phyloP scores from a whole-genome alignment of 2,888 invertebrate species.

The Sicus ferrugineus region DNA sequence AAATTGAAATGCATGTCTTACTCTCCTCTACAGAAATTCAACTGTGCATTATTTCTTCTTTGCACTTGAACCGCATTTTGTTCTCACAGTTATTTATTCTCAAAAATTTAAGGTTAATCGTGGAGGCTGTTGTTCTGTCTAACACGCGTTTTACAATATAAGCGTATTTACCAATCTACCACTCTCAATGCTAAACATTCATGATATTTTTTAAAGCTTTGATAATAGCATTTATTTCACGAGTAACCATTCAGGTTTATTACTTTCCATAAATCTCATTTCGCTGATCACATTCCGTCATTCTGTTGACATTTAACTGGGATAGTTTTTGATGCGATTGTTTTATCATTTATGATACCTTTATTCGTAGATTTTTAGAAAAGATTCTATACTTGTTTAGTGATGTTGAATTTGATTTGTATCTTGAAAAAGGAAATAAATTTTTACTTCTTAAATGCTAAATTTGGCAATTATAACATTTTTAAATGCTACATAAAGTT shows the following conservation, averaged over 20 bases:
- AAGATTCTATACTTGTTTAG: too few species aligned
- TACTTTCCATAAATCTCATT: slow-evolving; percentile 10
- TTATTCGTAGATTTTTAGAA: not conserved
- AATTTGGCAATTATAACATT: too few species aligned
- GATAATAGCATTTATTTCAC: too few species aligned
- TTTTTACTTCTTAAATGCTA: too few species aligned
- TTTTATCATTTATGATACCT: slow-evolving; percentile 14
- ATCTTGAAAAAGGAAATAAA: too few species aligned
- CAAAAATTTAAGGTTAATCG: slow-evolving; percentile 25
- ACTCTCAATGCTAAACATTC: too few species aligned
- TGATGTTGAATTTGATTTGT: too few species aligned
- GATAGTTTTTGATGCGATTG: slow-evolving; percentile 27
- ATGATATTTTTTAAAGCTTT: too few species aligned
- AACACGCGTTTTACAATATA: not conserved
- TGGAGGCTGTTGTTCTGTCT: not conserved
- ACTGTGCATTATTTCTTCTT: slow-evolving; percentile 17
- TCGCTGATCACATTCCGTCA: not conserved
- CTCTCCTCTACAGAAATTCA: not conserved
- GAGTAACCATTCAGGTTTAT: not conserved
- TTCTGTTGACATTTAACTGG: not conserved
- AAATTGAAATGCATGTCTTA: not conserved
- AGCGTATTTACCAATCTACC: too few species aligned
- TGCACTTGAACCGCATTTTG: slow-evolving; percentile 8
- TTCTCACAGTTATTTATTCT: slow-evolving; percentile 25
- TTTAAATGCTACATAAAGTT: too few species aligned